These are phyloP conservation scores for Meloidogyne chitwoodi DNA, from an alignment of 1,140 invertebrate species.

Conservation along the genomic window DNA sequence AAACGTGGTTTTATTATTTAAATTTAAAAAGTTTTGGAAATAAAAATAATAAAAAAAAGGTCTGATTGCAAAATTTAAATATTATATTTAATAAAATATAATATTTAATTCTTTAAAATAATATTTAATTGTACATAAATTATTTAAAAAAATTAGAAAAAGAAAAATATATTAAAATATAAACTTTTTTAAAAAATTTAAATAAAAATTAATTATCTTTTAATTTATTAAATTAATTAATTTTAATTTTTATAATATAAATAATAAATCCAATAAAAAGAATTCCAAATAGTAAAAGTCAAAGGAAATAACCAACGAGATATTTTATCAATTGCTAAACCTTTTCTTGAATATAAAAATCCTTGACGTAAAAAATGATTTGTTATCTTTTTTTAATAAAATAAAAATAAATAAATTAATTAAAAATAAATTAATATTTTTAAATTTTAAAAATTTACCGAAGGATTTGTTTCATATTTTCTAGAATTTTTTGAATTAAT, in stretches of 20 bases:
- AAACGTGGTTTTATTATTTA: too few species aligned
- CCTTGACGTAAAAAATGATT: slow-evolving; percentile 13
- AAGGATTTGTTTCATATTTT: not conserved
- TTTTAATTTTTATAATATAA: not conserved
- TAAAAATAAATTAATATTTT: not conserved
- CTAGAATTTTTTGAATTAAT: not conserved
- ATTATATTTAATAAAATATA: too few species aligned
- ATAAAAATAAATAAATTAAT: too few species aligned
- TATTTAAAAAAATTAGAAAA: too few species aligned
- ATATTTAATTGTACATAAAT: too few species aligned
- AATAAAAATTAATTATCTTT: too few species aligned
- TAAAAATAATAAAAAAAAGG: too few species aligned
- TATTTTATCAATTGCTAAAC: slow-evolving; percentile 2
- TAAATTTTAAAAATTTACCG: not conserved
- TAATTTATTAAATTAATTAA: not conserved
- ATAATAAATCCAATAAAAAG: slow-evolving; percentile 17
- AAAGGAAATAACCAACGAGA: slow-evolving; percentile 11
- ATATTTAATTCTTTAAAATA: too few species aligned
- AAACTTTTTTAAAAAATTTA: too few species aligned
- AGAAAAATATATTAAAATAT: too few species aligned
- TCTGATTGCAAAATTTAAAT: too few species aligned
- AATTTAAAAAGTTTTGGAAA: too few species aligned
- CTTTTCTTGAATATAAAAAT: not conserved
- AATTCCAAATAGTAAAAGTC: slow-evolving; percentile 17
- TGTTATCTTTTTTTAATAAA: not conserved